phyloP scores from a whole-genome alignment of 2,113 vertebrate genomes.

The Redunca redunca region DNA sequence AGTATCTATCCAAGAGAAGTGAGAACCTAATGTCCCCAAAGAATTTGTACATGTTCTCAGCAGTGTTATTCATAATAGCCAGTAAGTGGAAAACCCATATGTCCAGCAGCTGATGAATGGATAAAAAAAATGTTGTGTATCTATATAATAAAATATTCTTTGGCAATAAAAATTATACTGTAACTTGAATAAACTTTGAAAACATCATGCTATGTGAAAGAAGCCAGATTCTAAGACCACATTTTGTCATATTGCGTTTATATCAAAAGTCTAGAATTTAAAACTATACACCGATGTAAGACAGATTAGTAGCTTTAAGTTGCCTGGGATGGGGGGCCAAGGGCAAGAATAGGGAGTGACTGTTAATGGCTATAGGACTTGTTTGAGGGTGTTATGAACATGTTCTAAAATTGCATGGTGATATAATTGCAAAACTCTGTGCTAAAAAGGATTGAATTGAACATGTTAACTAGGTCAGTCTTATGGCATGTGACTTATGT shows the following conservation, averaged over 20 bases:
- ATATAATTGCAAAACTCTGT: not conserved
- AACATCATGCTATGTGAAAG: not conserved
- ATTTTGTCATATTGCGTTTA: not conserved
- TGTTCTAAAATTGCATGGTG: not conserved
- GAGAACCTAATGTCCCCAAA: not conserved
- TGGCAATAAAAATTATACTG: not conserved
- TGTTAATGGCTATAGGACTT: not conserved
- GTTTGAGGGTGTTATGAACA: not conserved
- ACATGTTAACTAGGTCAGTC: not conserved
- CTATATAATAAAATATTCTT: not conserved
- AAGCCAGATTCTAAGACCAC: not conserved
- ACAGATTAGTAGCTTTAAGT: not conserved
- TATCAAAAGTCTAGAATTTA: not conserved
- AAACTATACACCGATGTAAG: not conserved
- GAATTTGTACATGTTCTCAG: not conserved
- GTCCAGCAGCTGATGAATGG: not conserved
- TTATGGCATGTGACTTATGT: not conserved
- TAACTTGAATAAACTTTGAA: not conserved
- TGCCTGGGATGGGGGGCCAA: rapidly evolving
- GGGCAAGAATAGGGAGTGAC: not conserved
- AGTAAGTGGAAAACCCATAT: not conserved
- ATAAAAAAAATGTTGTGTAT: not conserved
- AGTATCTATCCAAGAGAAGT: not conserved
- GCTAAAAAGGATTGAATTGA: not conserved
- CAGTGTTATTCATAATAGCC: not conserved